Evolutionary conservation across 2,888 invertebrate genomes (phyloP).

Genomic region (Microchrysa polita): DNA sequence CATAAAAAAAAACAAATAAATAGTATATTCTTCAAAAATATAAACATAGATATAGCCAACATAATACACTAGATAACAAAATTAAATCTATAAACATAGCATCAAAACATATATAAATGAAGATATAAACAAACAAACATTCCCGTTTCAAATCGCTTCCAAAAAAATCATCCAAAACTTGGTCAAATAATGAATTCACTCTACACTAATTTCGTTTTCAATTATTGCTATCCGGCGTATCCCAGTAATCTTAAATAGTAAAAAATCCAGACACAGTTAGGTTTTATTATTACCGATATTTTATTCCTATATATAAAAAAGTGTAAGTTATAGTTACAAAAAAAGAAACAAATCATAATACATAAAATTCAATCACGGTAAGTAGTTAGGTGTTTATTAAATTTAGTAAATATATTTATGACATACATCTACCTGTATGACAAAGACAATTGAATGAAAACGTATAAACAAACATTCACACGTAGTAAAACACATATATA

Average conservation of each 20-base stretch:
- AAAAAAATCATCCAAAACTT: constrained; percentile 38
- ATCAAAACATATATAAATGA: too few relatives aligned
- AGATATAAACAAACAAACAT: neutral
- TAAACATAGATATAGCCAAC: too few relatives aligned
- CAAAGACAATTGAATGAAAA: constrained; percentile 49
- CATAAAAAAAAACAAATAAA: constrained; percentile 14
- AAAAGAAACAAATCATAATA: constrained; percentile 23
- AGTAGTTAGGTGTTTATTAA: constrained; percentile 49
- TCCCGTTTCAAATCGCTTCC: constrained; percentile 15
- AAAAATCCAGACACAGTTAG: neutral
- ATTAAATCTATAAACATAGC: too few relatives aligned
- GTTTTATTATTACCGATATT: neutral
- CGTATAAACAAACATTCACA: constrained; percentile 45
- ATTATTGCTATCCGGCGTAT: neutral
- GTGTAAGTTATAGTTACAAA: neutral
- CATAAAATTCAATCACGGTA: constrained; percentile 44
- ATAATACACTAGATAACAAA: too few relatives aligned
- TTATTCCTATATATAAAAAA: neutral
- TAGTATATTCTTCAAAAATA: too few relatives aligned
- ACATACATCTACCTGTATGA: too few relatives aligned
- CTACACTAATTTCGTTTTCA: neutral
- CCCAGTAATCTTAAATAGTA: neutral
- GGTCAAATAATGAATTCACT: neutral
- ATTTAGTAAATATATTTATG: constrained; percentile 7
- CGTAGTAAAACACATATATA: constrained; percentile 50